These are phyloP conservation scores for Poecilobothrus nobilitatus DNA, from an alignment of 2,888 invertebrate genomes.

Conservation along the genomic window DNA sequence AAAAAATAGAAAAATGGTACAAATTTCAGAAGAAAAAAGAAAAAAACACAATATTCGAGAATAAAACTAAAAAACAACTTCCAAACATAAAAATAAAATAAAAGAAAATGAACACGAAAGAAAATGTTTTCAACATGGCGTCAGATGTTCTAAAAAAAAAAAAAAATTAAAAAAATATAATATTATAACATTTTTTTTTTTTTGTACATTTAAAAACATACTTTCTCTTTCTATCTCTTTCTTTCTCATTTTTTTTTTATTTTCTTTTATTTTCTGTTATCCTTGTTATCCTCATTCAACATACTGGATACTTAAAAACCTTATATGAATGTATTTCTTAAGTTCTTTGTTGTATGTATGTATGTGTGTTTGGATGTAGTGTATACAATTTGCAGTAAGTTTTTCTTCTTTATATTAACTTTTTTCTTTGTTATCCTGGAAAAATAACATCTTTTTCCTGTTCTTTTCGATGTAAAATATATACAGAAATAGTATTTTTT, in stretches of 20 bases:
- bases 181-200: too few species aligned
- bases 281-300: too few species aligned
- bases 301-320: too few species aligned
- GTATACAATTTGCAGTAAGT: too few species aligned
- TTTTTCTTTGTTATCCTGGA: background rate
- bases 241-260: too few species aligned
- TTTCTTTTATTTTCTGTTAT: too few species aligned
- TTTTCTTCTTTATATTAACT: too few species aligned
- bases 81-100: background rate
- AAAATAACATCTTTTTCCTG: constrained; percentile 3
- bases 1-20: background rate
- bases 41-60: background rate
- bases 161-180: background rate
- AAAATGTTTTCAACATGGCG: constrained; percentile 3
- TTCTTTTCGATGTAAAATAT: background rate
- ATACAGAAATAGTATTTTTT: background rate
- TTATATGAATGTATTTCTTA: too few species aligned
- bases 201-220: too few species aligned
- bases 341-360: too few species aligned
- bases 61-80: background rate
- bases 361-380: too few species aligned
- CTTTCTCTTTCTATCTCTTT: too few species aligned
- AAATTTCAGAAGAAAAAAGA: background rate
- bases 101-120: background rate
- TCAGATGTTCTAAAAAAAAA: background rate